These are phyloP conservation scores for fruit fly (Drosophila melanogaster) DNA, from an alignment of 1,140 invertebrate species.

Conservation along the genomic window Release_6_plus_ISO1_MT NC_004354.4:9727001-9727500, in stretches of 20 bases:
- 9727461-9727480: background rate
- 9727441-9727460: conserved; percentile 17
- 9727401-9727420: conserved; percentile 46
- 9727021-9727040: too few species aligned
- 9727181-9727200: too few species aligned
- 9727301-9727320: too few species aligned
- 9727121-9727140: too few species aligned
- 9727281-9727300: too few species aligned
- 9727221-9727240: background rate
- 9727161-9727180: too few species aligned
- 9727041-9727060: too few species aligned
- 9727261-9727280: background rate
- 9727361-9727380: conserved; percentile 54
- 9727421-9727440: conserved; percentile 3
- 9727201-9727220: background rate
- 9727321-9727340: conserved; percentile 22
- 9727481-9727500: background rate
- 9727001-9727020: too few species aligned
- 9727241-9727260: background rate
- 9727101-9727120: too few species aligned
- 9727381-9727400: conserved; percentile 44
- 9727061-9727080: too few species aligned
- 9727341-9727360: conserved; percentile 49
- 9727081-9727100: too few species aligned
- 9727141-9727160: too few species aligned